These are phyloP conservation scores for Agrotis clavis DNA, from an alignment of 2,888 invertebrate species.

Conservation along the genomic window DNA sequence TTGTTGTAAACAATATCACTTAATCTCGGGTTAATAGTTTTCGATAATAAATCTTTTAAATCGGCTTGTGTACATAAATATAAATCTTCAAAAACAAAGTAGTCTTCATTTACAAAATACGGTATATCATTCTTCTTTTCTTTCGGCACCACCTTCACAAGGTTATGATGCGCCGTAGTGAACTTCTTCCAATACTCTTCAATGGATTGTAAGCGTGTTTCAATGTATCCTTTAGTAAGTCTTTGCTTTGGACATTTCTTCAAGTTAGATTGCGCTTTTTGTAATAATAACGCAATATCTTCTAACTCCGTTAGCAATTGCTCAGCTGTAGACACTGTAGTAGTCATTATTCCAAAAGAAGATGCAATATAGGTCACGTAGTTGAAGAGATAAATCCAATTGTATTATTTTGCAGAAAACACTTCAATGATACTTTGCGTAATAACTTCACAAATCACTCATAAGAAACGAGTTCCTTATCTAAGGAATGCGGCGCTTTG, in stretches of 20 bases:
- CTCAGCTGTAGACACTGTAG: not conserved
- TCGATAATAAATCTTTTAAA: constrained; percentile 13
- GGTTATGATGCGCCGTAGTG: not conserved
- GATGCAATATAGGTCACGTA: constrained; percentile 4
- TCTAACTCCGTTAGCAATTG: constrained; percentile 14
- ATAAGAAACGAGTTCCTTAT: not conserved
- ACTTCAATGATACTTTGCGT: not conserved
- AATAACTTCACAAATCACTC: not conserved
- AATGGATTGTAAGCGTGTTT: constrained; percentile 13
- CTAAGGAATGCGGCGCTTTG: not conserved
- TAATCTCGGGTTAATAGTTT: no score
- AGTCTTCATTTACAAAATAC: constrained; percentile 29
- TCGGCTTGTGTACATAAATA: constrained; percentile 13
- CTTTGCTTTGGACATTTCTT: constrained; percentile 24
- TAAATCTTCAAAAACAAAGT: constrained; percentile 21
- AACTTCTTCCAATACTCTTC: constrained; percentile 26
- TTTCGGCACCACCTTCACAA: not conserved
- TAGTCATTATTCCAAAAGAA: not conserved
- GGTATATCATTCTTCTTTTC: not conserved
- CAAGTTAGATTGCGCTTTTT: constrained; percentile 20
- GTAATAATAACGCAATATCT: constrained; percentile 4
- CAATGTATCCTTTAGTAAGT: constrained; percentile 21
- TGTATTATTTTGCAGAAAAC: not conserved
- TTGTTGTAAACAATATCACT: not conserved
- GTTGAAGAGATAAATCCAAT: constrained; percentile 4